phyloP scores from a whole-genome alignment of 2,888 invertebrate species.

The Noctua janthe region DNA sequence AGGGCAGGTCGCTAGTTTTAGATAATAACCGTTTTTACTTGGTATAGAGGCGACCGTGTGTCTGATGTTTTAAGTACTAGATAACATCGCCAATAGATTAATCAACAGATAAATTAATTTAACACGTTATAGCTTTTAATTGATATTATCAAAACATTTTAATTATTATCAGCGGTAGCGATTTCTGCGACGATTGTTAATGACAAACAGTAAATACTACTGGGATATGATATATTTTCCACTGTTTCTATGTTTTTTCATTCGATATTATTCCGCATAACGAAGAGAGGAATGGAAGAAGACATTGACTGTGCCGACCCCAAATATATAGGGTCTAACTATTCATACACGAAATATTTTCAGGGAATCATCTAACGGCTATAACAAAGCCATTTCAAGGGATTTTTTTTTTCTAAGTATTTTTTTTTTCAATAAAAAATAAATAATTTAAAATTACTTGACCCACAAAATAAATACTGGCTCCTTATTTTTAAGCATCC shows the following conservation, averaged over 20 bases:
- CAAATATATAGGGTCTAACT: not conserved
- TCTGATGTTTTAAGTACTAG: conserved; percentile 36
- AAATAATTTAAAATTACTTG: no score
- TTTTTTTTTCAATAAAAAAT: no score
- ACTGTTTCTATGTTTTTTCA: not conserved
- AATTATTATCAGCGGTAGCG: conserved; percentile 50
- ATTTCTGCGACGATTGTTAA: conserved; percentile 30
- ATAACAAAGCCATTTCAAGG: no score
- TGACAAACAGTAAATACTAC: conserved; percentile 31
- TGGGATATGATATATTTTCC: conserved; percentile 13
- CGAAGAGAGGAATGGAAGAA: not conserved
- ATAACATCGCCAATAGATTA: conserved; percentile 47
- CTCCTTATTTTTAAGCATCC: no score
- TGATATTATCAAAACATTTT: conserved; percentile 42
- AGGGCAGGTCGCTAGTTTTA: no score
- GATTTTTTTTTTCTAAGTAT: no score
- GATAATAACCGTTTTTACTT: conserved; percentile 10
- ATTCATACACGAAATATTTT: no score
- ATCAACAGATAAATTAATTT: conserved; percentile 47
- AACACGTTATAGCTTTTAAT: conserved; percentile 61
- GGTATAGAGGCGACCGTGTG: conserved; percentile 39
- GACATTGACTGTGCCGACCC: not conserved
- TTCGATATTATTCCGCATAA: not conserved
- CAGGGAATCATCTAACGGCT: no score
- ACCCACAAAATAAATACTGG: no score